Evolutionary conservation across 2,888 invertebrate genomes (phyloP), one percentile per base, ranked within the genome.

Genomic region (Tuta absoluta): DNA sequence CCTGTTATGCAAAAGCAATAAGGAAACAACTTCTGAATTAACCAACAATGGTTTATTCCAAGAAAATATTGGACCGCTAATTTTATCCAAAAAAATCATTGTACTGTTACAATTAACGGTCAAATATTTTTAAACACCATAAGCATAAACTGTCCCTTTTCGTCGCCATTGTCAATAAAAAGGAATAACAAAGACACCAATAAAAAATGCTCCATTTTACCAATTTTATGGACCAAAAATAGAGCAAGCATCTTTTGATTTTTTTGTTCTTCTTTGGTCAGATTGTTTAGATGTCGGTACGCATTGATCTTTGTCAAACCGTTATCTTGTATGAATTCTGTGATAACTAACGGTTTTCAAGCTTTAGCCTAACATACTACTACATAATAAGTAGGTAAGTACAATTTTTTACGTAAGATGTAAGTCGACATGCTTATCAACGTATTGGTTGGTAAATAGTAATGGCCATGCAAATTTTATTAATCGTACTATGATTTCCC

Each of bases 21-120:
- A 38, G 58, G 37, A 58, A 58, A 38, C 11, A 57, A 57, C 57
- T 57, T 57, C 57, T 37, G 57, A 37, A 57, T 38, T 58, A 14
- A 38, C 19, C 21, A 38, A 58, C 41, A 60, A 60, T 17, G 21
- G 23, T 17, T 23, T 28, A 17, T 65, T 63, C 63, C 38, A 4
- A 28, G 64, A 66, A 57, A 58, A 17, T 37, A n/a, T n/a, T 11
- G 10, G 53, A 49, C 62, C 41, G 65, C 57, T 37, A 65, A 69
- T 65, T 70, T 71, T 51, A 68, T 61, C 24, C 28, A 61, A 61
- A 72, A n/a, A 76, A 80, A 74, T 71, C 28, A 65, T 69, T 21
- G 51, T 14, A 53, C 82, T 85, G 85, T 82, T 85, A 85, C 82
- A 86, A 84, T 84, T 86, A 86, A 85, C 84, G 79, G 84, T 71